These are phyloP conservation scores for Pao palembangensis DNA, from an alignment of 2,113 vertebrate species.

Conservation along the genomic window DNA sequence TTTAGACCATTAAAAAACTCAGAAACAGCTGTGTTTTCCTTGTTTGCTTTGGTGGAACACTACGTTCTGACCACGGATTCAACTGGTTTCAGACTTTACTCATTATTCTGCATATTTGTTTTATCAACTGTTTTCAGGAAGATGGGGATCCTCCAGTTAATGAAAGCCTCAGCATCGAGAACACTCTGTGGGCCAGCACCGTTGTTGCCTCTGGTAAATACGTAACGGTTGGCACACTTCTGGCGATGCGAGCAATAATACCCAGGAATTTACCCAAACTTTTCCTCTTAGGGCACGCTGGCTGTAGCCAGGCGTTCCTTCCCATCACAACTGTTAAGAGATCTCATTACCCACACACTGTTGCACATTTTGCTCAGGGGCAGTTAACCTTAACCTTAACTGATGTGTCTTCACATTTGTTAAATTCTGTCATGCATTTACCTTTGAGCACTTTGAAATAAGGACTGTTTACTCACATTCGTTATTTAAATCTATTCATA, in stretches of 20 bases:
- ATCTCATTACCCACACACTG: slow-evolving; percentile 6
- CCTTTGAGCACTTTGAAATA: too few relatives aligned
- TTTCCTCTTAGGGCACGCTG: neutral
- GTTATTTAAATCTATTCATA: slow-evolving; percentile 37
- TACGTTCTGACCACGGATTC: neutral
- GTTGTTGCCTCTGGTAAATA: slow-evolving; percentile 91
- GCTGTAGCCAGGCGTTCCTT: neutral
- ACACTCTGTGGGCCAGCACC: slow-evolving; percentile 96
- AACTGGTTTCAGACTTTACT: neutral
- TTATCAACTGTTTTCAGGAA: slow-evolving; percentile 74
- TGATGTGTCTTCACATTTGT: slow-evolving; percentile 1
- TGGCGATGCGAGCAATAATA: neutral
- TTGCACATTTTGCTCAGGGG: neutral
- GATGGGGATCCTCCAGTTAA: slow-evolving; percentile 94
- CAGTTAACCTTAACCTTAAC: slow-evolving; percentile 3
- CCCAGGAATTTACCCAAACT: slow-evolving; percentile 13
- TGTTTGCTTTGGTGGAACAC: neutral
- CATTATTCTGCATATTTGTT: slow-evolving; percentile 8
- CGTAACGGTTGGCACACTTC: neutral
- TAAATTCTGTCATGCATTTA: neutral
- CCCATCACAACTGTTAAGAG: neutral
- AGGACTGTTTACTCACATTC: slow-evolving; percentile 23
- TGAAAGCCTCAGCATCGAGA: slow-evolving; percentile 96
- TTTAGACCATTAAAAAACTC: neutral
- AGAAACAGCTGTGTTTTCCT: neutral